phyloP scores from a whole-genome alignment of 2,113 vertebrate species.

The Pyxicephalus adspersus region DNA sequence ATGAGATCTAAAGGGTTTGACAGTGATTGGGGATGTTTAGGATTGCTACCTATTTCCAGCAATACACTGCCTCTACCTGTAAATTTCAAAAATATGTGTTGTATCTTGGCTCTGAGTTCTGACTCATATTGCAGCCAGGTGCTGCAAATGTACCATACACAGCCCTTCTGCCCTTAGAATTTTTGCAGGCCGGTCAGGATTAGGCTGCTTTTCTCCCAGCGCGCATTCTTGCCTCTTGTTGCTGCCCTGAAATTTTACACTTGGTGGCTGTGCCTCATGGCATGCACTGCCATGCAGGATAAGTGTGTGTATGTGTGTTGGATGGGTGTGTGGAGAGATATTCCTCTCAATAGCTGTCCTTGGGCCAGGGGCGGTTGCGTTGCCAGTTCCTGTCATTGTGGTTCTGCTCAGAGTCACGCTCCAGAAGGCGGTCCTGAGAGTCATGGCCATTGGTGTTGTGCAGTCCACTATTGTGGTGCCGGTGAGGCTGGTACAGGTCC shows the following conservation, averaged over 20 bases:
- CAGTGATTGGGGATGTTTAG: slow-evolving; percentile 15
- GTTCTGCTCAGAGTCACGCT: slow-evolving; percentile 82
- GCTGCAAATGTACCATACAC: slow-evolving; percentile 26
- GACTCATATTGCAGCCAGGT: slow-evolving; percentile 10
- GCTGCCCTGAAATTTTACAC: slow-evolving; percentile 53
- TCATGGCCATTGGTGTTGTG: slow-evolving; percentile 86
- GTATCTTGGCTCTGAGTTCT: slow-evolving; percentile 23
- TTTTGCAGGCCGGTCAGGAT: slow-evolving; percentile 23
- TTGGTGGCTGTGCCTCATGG: slow-evolving; percentile 48
- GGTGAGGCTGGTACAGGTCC: slow-evolving; percentile 88
- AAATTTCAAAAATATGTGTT: slow-evolving; percentile 1
- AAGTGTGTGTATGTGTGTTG: slow-evolving; percentile 39
- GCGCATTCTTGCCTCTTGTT: slow-evolving; percentile 32
- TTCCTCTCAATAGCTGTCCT: slow-evolving; percentile 87
- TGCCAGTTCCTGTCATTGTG: slow-evolving; percentile 91
- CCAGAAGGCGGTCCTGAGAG: slow-evolving; percentile 85
- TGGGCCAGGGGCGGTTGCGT: slow-evolving; percentile 89
- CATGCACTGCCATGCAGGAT: slow-evolving; percentile 51
- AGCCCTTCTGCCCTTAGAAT: slow-evolving; percentile 30
- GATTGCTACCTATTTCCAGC: slow-evolving; percentile 11
- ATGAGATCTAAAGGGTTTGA: slow-evolving; percentile 18
- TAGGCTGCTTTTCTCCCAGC: slow-evolving; percentile 25
- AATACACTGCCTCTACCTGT: slow-evolving; percentile 25
- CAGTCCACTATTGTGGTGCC: slow-evolving; percentile 79
- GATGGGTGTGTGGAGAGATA: slow-evolving; percentile 4